Conservation (phyloP, 2,113 vertebrate species). For the Salminus brasiliensis region DNA sequence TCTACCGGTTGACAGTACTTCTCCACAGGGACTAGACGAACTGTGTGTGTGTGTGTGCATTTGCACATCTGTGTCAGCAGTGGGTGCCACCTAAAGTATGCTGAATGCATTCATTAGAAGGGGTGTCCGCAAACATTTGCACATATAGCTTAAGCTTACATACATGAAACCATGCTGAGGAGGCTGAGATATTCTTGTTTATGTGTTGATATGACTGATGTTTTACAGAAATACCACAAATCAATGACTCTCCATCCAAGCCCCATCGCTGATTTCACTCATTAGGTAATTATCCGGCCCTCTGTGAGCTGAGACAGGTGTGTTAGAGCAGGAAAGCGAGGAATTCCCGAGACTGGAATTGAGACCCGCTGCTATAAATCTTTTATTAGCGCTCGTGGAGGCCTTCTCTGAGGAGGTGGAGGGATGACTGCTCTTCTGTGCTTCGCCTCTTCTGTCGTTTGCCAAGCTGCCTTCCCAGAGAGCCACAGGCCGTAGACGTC, state of each 20-base stretch:
- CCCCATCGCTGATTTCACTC: not conserved
- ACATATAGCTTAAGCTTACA: too few relatives aligned
- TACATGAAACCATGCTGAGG: too few relatives aligned
- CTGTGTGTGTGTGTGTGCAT: too few relatives aligned
- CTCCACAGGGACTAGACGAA: too few relatives aligned
- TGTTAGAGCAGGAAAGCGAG: not conserved
- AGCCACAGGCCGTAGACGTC: conserved; percentile 24
- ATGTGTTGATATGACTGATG: too few relatives aligned
- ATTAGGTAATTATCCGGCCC: not conserved
- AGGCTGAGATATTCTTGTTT: too few relatives aligned
- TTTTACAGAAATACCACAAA: not conserved
- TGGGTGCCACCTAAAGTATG: too few relatives aligned
- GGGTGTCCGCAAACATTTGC: too few relatives aligned
- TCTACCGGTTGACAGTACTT: too few relatives aligned
- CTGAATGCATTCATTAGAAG: too few relatives aligned
- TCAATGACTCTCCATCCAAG: not conserved
- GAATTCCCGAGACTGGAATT: not conserved
- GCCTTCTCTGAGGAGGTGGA: not conserved
- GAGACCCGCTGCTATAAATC: not conserved
- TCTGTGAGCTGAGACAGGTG: not conserved
- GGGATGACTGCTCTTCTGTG: not conserved
- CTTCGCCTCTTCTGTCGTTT: conserved; percentile 5
- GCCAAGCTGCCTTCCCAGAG: conserved; percentile 34
- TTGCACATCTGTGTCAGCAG: too few relatives aligned
- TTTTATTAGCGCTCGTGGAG: not conserved